Evolutionary conservation across 2,797 vertebrate species (phyloP).

Genomic region (Gallinago solitaria): DNA sequence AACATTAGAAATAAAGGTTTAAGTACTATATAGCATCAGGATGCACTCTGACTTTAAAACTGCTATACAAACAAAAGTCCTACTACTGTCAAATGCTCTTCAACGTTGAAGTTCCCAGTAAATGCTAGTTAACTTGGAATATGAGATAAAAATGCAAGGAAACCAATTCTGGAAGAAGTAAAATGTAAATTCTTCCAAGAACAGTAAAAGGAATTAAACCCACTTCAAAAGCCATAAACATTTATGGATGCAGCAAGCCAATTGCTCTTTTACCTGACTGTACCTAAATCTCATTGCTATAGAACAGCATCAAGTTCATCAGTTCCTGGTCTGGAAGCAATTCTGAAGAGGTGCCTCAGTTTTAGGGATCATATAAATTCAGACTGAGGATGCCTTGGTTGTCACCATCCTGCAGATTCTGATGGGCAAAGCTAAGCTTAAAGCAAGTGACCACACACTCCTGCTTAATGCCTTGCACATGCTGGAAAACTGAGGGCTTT

Average conservation of each 20-base stretch:
- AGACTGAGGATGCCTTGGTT: neutral
- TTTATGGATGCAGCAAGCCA: slow-evolving; percentile 34
- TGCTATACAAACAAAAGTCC: slow-evolving; percentile 59
- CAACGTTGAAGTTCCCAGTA: slow-evolving; percentile 27
- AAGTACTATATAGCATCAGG: slow-evolving; percentile 47
- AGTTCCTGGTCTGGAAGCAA: slow-evolving; percentile 36
- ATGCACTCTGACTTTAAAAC: slow-evolving; percentile 53
- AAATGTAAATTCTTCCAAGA: slow-evolving; percentile 49
- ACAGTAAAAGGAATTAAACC: slow-evolving; percentile 48
- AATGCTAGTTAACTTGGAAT: slow-evolving; percentile 30
- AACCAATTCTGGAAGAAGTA: slow-evolving; percentile 45
- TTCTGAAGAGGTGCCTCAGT: slow-evolving; percentile 34
- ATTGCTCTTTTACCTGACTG: slow-evolving; percentile 5
- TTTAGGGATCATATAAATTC: slow-evolving; percentile 1
- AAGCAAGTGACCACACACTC: neutral
- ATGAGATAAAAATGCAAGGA: slow-evolving; percentile 55
- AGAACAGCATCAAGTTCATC: neutral
- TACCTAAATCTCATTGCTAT: neutral
- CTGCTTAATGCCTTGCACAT: neutral
- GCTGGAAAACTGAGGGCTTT: neutral
- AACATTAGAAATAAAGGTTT: slow-evolving; percentile 66
- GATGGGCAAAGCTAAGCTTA: neutral
- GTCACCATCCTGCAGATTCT: neutral
- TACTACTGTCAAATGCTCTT: slow-evolving; percentile 48
- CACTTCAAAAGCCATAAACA: slow-evolving; percentile 33